Evolutionary conservation across 1,140 invertebrate genomes (phyloP).

Genomic region (Drosophila watanabei): DNA sequence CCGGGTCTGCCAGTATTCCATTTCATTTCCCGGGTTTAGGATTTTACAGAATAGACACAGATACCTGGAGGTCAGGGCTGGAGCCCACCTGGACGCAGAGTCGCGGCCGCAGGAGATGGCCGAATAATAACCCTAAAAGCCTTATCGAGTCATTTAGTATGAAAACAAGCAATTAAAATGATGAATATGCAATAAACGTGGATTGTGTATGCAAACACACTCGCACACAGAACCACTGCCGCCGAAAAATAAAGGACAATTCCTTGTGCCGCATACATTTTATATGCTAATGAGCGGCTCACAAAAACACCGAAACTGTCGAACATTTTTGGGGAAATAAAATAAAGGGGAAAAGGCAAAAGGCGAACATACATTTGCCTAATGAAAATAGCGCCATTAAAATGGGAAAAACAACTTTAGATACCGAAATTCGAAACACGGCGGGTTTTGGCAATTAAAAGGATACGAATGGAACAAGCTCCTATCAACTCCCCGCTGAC

Average conservation of each 20-base stretch:
- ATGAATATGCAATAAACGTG: constrained; percentile 84
- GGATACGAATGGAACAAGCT: constrained; percentile 67
- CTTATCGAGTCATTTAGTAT: constrained; percentile 82
- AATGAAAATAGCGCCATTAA: constrained; percentile 85
- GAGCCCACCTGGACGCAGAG: constrained; percentile 8
- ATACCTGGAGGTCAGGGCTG: not conserved
- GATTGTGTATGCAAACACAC: constrained; percentile 54
- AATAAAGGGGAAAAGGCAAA: constrained; percentile 32
- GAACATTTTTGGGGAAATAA: constrained; percentile 39
- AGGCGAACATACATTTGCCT: constrained; percentile 80
- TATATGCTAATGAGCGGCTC: constrained; percentile 79
- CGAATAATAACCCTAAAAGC: constrained; percentile 78
- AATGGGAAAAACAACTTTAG: constrained; percentile 85
- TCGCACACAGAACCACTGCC: constrained; percentile 4
- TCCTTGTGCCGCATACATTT: constrained; percentile 63
- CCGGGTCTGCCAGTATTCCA: constrained; percentile 18
- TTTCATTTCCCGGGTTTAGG: constrained; percentile 36
- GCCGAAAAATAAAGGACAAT: constrained; percentile 45
- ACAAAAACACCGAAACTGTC: constrained; percentile 41
- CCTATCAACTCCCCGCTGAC: constrained; percentile 58
- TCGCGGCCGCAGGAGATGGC: constrained; percentile 24
- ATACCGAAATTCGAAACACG: constrained; percentile 81
- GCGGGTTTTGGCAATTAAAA: constrained; percentile 80
- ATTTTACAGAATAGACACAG: not conserved
- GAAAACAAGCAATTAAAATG: constrained; percentile 84